phyloP scores from a whole-genome alignment of 2,113 vertebrate species.

The Hemiprocne comata region DNA sequence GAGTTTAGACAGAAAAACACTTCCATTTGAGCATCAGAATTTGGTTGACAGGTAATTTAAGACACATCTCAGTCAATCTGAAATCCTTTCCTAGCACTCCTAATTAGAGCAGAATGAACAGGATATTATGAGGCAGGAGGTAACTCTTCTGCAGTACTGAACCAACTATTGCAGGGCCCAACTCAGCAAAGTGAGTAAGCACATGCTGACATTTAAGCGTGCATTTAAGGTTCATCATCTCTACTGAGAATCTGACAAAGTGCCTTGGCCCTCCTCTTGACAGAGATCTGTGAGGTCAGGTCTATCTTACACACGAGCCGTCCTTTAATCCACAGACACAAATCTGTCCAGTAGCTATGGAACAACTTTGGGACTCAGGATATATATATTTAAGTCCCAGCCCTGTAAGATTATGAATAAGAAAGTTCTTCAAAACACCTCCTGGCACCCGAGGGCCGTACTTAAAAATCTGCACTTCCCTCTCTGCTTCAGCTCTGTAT shows the following conservation, averaged over 20 bases:
- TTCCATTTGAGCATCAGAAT: neutral
- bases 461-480: neutral
- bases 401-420: neutral
- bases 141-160: constrained; percentile 3
- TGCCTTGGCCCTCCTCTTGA: neutral
- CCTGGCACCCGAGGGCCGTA: rapidly evolving
- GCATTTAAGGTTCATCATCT: neutral
- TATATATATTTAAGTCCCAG: neutral
- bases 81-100: neutral
- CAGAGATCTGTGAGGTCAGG: neutral
- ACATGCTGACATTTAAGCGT: neutral
- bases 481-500: neutral
- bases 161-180: neutral
- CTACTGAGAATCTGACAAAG: neutral
- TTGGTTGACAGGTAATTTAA: neutral
- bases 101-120: constrained; percentile 28
- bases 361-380: neutral
- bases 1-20: neutral
- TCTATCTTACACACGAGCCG: neutral
- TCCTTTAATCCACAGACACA: neutral
- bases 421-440: neutral
- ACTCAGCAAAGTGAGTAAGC: constrained; percentile 36
- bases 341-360: neutral
- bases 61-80: neutral
- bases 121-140: constrained; percentile 24